A percentile compares a stretch with the other conserved stretches of the same genome.
These are phyloP conservation scores for Charanyca ferruginea DNA, from an alignment of 2,888 invertebrate genomes.

Conservation along the genomic window DNA sequence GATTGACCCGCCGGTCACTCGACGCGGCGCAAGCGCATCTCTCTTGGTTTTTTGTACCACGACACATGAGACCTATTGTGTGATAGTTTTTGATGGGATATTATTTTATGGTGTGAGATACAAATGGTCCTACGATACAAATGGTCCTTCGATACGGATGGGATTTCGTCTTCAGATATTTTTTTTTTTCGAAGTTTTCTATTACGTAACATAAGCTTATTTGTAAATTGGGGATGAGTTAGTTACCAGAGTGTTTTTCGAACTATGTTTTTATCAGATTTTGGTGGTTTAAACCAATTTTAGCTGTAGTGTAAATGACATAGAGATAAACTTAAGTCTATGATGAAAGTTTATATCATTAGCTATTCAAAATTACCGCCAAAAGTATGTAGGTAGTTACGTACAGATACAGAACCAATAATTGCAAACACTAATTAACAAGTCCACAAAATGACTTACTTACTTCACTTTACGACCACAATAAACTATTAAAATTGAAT, in stretches of 20 bases:
- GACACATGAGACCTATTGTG: constrained; percentile 61
- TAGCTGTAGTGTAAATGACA: too few relatives aligned
- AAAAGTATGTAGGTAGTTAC: too few relatives aligned
- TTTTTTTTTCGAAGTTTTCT: neutral
- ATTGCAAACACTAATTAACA: neutral
- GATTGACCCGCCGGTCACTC: constrained; percentile 78
- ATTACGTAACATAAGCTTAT: neutral
- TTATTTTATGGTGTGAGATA: constrained; percentile 55
- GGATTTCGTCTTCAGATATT: neutral
- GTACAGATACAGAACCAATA: too few relatives aligned
- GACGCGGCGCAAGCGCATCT: constrained; percentile 70
- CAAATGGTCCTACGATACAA: constrained; percentile 26
- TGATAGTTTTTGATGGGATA: constrained; percentile 63
- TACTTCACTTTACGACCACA: neutral
- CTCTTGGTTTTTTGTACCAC: constrained; percentile 65
- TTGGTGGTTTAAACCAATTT: neutral
- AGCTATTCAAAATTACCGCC: too few relatives aligned
- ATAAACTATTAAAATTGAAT: constrained; percentile 6
- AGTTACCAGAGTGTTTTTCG: neutral
- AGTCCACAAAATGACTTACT: constrained; percentile 11
- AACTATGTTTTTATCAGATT: neutral
- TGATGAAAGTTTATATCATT: too few relatives aligned
- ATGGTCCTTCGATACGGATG: constrained; percentile 22
- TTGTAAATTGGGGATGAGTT: neutral
- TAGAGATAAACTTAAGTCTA: too few relatives aligned